A percentile compares a stretch with the other conserved stretches of the same genome.
Conservation (phyloP, 2,113 vertebrate genomes). For the Perccottus glenii region DNA sequence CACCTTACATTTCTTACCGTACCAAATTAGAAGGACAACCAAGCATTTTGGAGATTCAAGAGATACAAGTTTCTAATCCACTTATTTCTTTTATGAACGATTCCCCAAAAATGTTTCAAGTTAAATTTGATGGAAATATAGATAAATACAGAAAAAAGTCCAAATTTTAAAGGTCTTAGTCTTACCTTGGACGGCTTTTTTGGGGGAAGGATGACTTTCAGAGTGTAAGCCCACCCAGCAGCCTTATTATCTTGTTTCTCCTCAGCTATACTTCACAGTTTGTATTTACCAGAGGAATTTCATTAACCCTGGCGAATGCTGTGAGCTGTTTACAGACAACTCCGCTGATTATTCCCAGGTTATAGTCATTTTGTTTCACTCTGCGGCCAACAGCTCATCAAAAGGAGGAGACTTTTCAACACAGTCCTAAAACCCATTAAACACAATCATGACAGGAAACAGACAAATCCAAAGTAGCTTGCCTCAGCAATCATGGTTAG, state of each 20-base stretch:
- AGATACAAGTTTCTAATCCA: no score
- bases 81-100: no score
- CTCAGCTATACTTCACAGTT: constrained; percentile 1
- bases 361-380: constrained; percentile 27
- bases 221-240: neutral
- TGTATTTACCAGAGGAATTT: neutral
- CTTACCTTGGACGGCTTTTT: no score
- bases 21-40: no score
- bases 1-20: no score
- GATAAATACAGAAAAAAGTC: no score
- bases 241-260: neutral
- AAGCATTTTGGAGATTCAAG: no score
- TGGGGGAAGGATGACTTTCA: neutral
- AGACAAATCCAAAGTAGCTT: constrained; percentile 55
- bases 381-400: constrained; percentile 35
- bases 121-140: no score
- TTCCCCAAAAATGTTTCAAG: no score
- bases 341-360: constrained; percentile 3
- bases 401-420: constrained; percentile 19
- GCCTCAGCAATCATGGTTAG: constrained; percentile 58
- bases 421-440: constrained; percentile 19
- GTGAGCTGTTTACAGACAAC: neutral
- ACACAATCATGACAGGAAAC: constrained; percentile 36
- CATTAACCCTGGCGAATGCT: neutral
- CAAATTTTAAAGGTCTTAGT: no score